Percentiles rank a stretch among this genome's conserved stretches.
phyloP scores from a whole-genome alignment of 1,140 invertebrate genomes.

The Phthorimaea operculella region DNA sequence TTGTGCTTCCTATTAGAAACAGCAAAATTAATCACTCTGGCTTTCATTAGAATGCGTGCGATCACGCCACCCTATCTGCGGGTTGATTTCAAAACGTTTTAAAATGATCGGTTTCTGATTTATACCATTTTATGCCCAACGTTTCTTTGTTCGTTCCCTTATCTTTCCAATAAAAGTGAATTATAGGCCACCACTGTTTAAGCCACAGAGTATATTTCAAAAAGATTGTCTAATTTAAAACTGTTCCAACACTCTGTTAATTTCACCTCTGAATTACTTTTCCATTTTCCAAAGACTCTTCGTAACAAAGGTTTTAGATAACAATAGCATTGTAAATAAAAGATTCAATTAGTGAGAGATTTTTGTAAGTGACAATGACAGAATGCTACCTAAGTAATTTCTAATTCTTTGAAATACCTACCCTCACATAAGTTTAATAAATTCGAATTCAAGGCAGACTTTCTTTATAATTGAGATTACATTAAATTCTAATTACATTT shows the following conservation, averaged over 20 bases:
- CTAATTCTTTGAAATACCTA: no score
- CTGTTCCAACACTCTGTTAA: conserved; percentile 12
- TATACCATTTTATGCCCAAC: conserved; percentile 18
- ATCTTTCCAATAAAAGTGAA: conserved; percentile 51
- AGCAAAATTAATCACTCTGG: conserved; percentile 1
- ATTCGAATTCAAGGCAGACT: not conserved
- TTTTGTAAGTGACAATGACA: not conserved
- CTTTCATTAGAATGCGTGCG: not conserved
- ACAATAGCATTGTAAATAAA: conserved; percentile 12
- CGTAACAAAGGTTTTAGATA: conserved; percentile 16
- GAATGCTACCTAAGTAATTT: not conserved
- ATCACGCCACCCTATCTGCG: not conserved
- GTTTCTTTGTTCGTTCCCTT: conserved; percentile 42
- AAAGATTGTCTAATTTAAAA: conserved; percentile 54
- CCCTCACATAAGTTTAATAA: not conserved
- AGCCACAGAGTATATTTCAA: conserved; percentile 34
- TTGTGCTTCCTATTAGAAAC: conserved; percentile 2
- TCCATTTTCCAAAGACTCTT: conserved; percentile 7
- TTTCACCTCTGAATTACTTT: conserved; percentile 15
- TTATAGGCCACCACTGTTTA: conserved; percentile 39
- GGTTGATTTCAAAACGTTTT: conserved; percentile 22
- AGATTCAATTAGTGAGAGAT: not conserved
- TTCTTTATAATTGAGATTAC: not conserved
- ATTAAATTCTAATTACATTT: no score
- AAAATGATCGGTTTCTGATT: conserved; percentile 32